Evolutionary conservation across 2,113 vertebrate species (phyloP).

Genomic region (Nansenia antarctica): DNA sequence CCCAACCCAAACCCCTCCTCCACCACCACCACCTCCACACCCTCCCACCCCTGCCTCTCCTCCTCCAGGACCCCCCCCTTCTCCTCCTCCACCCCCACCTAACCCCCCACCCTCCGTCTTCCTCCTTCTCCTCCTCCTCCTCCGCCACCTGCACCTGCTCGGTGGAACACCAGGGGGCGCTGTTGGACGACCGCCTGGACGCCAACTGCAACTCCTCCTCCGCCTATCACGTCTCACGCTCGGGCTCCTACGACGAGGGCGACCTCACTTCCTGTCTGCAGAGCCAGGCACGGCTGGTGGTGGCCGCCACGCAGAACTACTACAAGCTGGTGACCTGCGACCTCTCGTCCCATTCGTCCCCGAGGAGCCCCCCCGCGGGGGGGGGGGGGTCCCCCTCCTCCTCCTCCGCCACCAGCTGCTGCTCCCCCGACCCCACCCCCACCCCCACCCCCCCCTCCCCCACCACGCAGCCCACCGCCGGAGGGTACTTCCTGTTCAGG

Average conservation of each 20-base stretch:
- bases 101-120: constrained; percentile 44
- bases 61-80: constrained; percentile 67
- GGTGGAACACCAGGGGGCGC: constrained; percentile 63
- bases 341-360: constrained; percentile 94
- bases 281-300: constrained; percentile 91
- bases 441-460: constrained; percentile 39
- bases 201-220: constrained; percentile 95
- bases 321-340: constrained; percentile 97
- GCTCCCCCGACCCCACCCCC: constrained; percentile 90
- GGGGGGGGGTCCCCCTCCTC: too few relatives aligned
- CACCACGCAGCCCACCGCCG: constrained; percentile 82
- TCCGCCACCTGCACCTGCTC: constrained; percentile 82
- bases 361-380: constrained; percentile 85
- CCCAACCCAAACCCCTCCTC: constrained; percentile 46
- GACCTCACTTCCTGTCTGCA: constrained; percentile 90
- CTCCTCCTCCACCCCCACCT: constrained; percentile 68
- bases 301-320: constrained; percentile 98
- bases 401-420: constrained; percentile 93
- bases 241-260: constrained; percentile 61
- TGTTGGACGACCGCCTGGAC: constrained; percentile 89
- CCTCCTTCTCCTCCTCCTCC: constrained; percentile 73
- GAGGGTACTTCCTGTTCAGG: constrained; percentile 95
- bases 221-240: constrained; percentile 68
- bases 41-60: constrained; percentile 29
- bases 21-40: constrained; percentile 24